A percentile compares a stretch with the other conserved stretches of the same genome.
phyloP scores from a whole-genome alignment of 2,113 vertebrate species.

The Epinephelus lanceolatus region DNA sequence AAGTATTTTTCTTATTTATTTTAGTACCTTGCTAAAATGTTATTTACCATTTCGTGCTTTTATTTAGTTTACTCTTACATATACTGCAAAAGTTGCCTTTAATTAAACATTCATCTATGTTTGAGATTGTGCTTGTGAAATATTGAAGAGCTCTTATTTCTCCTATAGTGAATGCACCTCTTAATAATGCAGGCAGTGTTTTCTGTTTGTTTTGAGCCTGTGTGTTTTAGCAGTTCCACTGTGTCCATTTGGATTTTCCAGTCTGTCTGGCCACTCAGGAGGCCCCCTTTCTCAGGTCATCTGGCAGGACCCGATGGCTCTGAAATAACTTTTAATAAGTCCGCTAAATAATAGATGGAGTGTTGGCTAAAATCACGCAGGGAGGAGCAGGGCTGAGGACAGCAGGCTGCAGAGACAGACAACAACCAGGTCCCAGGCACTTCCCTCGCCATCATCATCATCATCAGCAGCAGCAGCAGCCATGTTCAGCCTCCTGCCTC shows the following conservation, averaged over 20 bases:
- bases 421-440: conserved; percentile 69
- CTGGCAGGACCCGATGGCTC: conserved; percentile 84
- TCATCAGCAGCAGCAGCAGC: conserved; percentile 44
- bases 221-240: conserved; percentile 82
- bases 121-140: conserved; percentile 78
- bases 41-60: conserved; percentile 20
- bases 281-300: conserved; percentile 82
- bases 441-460: conserved; percentile 50
- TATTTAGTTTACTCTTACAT: conserved; percentile 52
- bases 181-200: conserved; percentile 84
- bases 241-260: conserved; percentile 83
- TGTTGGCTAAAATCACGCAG: conserved; percentile 82
- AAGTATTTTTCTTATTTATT: conserved; percentile 20
- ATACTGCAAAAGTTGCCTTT: conserved; percentile 66
- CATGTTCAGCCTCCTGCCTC: conserved; percentile 67
- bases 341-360: conserved; percentile 87
- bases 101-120: conserved; percentile 83
- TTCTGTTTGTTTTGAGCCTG: conserved; percentile 83
- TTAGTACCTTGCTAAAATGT: conserved; percentile 37
- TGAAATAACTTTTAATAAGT: conserved; percentile 90
- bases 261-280: conserved; percentile 82
- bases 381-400: conserved; percentile 76
- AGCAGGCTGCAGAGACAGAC: conserved; percentile 71
- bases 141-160: conserved; percentile 83
- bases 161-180: conserved; percentile 76